phyloP scores from a whole-genome alignment of 2,888 invertebrate genomes.

The Mesoligia furuncula region DNA sequence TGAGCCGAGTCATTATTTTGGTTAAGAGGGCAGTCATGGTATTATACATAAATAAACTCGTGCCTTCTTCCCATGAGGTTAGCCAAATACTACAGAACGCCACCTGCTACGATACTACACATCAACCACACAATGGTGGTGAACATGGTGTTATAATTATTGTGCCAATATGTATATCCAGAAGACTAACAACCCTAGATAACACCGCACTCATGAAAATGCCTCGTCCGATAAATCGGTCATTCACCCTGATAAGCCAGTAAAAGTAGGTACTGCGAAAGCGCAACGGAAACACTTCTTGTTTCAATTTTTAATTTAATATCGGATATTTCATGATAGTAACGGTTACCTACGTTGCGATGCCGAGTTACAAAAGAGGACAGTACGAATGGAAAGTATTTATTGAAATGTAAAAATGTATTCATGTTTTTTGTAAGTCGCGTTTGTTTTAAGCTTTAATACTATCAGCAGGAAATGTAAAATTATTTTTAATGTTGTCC shows the following conservation, averaged over 20 bases:
- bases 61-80: too few relatives aligned
- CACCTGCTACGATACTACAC: background rate
- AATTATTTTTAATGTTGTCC: background rate
- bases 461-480: background rate
- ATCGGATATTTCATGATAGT: conserved; percentile 22
- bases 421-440: conserved; percentile 19
- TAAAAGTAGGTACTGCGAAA: conserved; percentile 28
- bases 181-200: conserved; percentile 27
- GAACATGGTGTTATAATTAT: background rate
- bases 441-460: conserved; percentile 26
- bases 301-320: conserved; percentile 50
- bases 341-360: conserved; percentile 16
- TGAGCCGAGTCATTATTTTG: background rate
- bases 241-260: conserved; percentile 53
- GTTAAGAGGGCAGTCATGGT: background rate
- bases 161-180: background rate
- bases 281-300: conserved; percentile 33
- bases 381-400: conserved; percentile 30
- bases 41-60: background rate
- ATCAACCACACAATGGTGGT: background rate
- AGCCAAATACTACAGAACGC: background rate
- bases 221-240: conserved; percentile 34
- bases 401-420: conserved; percentile 40
- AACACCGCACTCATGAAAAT: conserved; percentile 12
- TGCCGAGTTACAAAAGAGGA: conserved; percentile 11